Evolutionary conservation across 2,797 vertebrate species (phyloP).

Genomic region (Sebastes flavidus): DNA sequence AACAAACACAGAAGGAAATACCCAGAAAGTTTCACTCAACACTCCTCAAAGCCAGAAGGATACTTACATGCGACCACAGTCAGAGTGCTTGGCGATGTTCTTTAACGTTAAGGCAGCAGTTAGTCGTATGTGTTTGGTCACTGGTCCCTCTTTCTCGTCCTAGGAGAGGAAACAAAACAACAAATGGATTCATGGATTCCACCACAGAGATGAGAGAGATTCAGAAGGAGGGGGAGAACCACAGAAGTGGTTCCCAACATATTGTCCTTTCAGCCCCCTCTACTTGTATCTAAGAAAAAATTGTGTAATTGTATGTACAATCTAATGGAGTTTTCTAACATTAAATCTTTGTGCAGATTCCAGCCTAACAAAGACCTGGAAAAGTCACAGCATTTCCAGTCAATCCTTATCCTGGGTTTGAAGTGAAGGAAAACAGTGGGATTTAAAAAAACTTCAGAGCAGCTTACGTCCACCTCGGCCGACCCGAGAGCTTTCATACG

Average conservation of each 20-base stretch:
- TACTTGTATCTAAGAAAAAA: background rate
- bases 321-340: background rate
- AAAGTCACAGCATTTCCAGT: background rate
- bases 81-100: conserved; percentile 99
- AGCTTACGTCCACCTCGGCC: background rate
- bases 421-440: conserved; percentile 10
- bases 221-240: background rate
- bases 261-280: too few relatives aligned
- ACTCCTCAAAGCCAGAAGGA: background rate
- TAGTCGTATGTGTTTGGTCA: conserved; percentile 99
- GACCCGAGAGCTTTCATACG: background rate
- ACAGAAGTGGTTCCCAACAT: too few relatives aligned
- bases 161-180: conserved; percentile 43
- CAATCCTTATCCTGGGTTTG: background rate
- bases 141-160: conserved; percentile 99
- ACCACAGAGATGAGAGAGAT: background rate
- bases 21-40: background rate
- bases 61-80: conserved; percentile 97
- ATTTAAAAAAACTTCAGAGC: conserved; percentile 4
- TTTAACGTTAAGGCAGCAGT: conserved; percentile 99
- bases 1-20: accelerated
- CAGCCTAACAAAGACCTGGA: background rate
- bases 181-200: background rate
- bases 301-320: background rate
- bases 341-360: background rate